These are phyloP conservation scores for Dascillus cervinus DNA, from an alignment of 2,888 invertebrate genomes.

Conservation along the genomic window DNA sequence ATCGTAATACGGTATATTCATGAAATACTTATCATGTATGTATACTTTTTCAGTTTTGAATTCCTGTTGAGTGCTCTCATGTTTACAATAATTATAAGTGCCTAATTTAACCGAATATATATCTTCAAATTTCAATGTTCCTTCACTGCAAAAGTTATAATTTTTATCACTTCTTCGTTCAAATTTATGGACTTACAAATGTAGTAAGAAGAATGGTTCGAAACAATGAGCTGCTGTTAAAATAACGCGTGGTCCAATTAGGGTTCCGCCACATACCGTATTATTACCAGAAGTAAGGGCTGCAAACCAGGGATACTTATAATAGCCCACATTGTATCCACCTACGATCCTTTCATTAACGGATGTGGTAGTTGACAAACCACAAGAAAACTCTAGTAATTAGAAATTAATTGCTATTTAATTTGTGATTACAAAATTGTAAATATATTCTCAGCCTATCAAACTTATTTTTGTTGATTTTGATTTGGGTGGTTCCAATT, in stretches of 20 bases:
- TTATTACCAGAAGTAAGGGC: constrained; percentile 25
- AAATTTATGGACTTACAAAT: constrained; percentile 20
- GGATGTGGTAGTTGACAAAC: too few relatives aligned
- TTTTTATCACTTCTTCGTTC: not conserved
- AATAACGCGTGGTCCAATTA: constrained; percentile 32
- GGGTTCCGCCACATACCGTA: constrained; percentile 34
- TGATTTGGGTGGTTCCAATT: too few relatives aligned
- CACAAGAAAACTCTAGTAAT: too few relatives aligned
- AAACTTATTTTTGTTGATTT: too few relatives aligned
- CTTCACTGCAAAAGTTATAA: constrained; percentile 2
- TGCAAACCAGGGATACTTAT: constrained; percentile 39
- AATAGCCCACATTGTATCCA: constrained; percentile 38
- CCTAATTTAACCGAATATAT: constrained; percentile 33
- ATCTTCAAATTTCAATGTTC: constrained; percentile 24
- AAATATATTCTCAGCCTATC: too few relatives aligned
- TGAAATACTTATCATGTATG: constrained; percentile 35
- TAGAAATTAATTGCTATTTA: too few relatives aligned
- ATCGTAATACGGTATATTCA: constrained; percentile 34
- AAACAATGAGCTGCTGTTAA: constrained; percentile 41
- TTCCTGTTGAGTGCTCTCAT: constrained; percentile 26
- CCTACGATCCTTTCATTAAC: constrained; percentile 37
- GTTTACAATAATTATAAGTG: constrained; percentile 33
- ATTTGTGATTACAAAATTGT: too few relatives aligned
- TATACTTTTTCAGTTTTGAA: constrained; percentile 31
- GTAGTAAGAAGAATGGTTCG: constrained; percentile 21